Percentiles rank a stretch among this genome's conserved stretches.
These are phyloP conservation scores for Arizona elegans DNA, from an alignment of 2,113 vertebrate genomes.

Conservation along the genomic window DNA sequence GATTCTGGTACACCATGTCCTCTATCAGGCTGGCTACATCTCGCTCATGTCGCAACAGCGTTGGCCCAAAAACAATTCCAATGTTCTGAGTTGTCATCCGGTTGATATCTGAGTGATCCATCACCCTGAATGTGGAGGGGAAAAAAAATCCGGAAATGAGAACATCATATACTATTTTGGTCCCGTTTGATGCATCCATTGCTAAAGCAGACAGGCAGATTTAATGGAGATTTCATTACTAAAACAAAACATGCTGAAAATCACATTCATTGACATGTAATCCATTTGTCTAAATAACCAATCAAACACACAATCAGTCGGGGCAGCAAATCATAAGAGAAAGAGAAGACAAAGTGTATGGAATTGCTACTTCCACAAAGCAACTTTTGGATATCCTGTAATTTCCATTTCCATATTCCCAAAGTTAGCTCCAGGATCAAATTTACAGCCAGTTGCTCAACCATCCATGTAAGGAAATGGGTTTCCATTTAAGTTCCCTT, in stretches of 20 bases:
- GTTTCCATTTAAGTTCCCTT: not conserved
- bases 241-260: not conserved
- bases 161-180: not conserved
- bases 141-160: not conserved
- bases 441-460: not conserved
- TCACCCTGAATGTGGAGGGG: constrained; percentile 70
- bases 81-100: constrained; percentile 92
- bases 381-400: not conserved
- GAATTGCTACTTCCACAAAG: not conserved
- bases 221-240: not conserved
- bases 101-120: constrained; percentile 76
- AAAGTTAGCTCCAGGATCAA: not conserved
- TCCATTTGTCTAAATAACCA: not conserved
- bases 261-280: not conserved
- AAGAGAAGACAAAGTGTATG: not conserved
- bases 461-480: not conserved
- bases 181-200: not conserved
- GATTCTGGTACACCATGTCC: constrained; percentile 83
- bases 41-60: constrained; percentile 82
- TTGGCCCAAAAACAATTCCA: constrained; percentile 92
- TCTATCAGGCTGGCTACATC: constrained; percentile 81
- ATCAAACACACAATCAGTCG: not conserved
- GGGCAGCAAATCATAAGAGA: not conserved
- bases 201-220: not conserved
- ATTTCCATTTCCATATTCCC: not conserved